These are phyloP conservation scores for Porites lobata DNA, from an alignment of 92 coral and sea anemone genomes.

Conservation along the genomic window DNA sequence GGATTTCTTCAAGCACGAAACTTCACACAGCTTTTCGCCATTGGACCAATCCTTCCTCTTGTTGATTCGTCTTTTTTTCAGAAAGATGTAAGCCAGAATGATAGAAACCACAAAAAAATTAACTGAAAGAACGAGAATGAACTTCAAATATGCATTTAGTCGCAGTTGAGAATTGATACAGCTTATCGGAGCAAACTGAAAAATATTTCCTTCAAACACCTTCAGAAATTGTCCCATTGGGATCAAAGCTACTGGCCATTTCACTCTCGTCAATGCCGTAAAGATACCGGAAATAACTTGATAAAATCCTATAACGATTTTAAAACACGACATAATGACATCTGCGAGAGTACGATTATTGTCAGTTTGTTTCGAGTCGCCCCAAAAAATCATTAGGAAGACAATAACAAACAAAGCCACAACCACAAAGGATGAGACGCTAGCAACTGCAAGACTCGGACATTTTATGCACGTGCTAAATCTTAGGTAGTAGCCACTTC, in stretches of 20 bases:
- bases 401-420: neutral
- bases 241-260: constrained; percentile 47
- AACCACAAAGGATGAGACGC: neutral
- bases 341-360: constrained; percentile 44
- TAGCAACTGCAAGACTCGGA: neutral
- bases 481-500: neutral
- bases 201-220: constrained; percentile 32
- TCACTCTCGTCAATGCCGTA: constrained; percentile 35
- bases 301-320: constrained; percentile 51
- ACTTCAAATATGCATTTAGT: constrained; percentile 24
- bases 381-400: constrained; percentile 21
- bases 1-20: neutral
- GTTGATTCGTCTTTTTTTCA: neutral
- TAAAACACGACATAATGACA: constrained; percentile 51
- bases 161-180: constrained; percentile 17
- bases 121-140: constrained; percentile 23
- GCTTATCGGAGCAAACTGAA: constrained; percentile 39
- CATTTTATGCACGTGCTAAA: constrained; percentile 36
- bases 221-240: constrained; percentile 31
- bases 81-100: constrained; percentile 7
- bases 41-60: neutral
- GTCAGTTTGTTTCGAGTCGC: constrained; percentile 38
- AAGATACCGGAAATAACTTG: constrained; percentile 46
- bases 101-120: constrained; percentile 8
- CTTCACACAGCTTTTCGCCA: neutral